Base-by-base conservation (phyloP, 2,797 vertebrate genomes). In the Sebastes jordani region DNA sequence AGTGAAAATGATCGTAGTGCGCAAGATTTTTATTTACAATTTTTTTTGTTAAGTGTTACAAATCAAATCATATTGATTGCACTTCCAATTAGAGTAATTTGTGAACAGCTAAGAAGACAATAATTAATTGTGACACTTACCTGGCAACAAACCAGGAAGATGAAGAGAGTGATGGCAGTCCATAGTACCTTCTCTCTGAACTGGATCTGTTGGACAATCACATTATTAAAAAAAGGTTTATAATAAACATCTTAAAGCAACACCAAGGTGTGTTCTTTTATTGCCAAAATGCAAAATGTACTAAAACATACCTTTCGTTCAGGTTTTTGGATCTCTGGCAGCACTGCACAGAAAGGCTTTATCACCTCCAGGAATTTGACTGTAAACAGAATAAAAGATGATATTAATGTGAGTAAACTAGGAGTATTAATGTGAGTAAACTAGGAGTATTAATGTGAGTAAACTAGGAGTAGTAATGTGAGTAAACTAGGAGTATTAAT, bases 331-430 rank as follows among this genome's bases (percentile, higher is more conserved):
- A 99, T 99, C 93, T 99, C 98, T 58, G 98, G 98, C 89, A 99
- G 90, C 80, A 99, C 97, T 16, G 97, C 98, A 94, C 98, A 99
- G 94, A 99, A 99, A 0, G 98, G 98, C 90, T 99, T 99, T 86
- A 99, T 99, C 87, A 99, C 97, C 95, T 99, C 98, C 93, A 99
- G 89, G 95, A 99, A 99, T 96, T 99, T 99, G 92, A 99, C 98
- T 99, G 95, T 25, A 94, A 91, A 80, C 13, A 82, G 9, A 36
- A 36, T 4, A 36, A 36, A 36, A 36, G 0, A 36, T 36, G 34
- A 34, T 32, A 32, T 32, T 32, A 32, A 32, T 32, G 30, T 9
- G 30, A 32, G 30, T 32, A 3, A 9, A 32, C 7, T 32, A 32
- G 7, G 34, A 34, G 23, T 32, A 32, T 9, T 32, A 32, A 32